Conservation (phyloP, 2,888 invertebrate genomes). For the Drosophila mimica region DNA sequence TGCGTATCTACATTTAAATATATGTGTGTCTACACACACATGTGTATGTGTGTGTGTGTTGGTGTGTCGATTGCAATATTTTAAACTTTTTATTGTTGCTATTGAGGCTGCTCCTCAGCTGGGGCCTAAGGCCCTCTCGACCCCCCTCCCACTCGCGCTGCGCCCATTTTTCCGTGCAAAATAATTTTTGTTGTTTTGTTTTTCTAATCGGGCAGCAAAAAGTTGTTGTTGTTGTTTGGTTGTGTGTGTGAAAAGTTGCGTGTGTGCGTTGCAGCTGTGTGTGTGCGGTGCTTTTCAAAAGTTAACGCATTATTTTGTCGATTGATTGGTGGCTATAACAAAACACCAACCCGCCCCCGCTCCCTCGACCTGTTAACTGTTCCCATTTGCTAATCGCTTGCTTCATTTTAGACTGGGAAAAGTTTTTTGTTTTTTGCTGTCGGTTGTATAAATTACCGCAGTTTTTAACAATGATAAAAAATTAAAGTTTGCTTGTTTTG, state of each 20-base stretch:
- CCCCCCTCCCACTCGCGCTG: background rate
- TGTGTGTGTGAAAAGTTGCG: constrained; percentile 68
- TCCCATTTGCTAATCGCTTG: constrained; percentile 49
- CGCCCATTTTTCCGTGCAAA: constrained; percentile 41
- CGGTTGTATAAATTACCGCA: constrained; percentile 78
- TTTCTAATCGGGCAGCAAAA: constrained; percentile 53
- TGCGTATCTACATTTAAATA: constrained; percentile 1
- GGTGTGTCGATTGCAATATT: constrained; percentile 52
- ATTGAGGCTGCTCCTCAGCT: constrained; percentile 25
- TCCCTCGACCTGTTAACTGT: background rate
- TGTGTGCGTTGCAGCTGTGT: constrained; percentile 68
- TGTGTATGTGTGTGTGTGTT: background rate
- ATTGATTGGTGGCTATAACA: constrained; percentile 65
- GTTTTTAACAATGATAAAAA: constrained; percentile 79
- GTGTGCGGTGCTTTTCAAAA: constrained; percentile 54
- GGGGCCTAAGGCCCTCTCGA: background rate
- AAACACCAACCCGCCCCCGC: background rate
- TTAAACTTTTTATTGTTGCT: constrained; percentile 68
- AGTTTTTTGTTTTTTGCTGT: constrained; percentile 56
- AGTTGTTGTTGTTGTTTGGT: constrained; percentile 34
- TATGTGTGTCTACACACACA: background rate
- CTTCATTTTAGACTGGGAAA: constrained; percentile 57
- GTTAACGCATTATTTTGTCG: constrained; percentile 81
- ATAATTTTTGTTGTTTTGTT: constrained; percentile 44
- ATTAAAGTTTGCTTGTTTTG: constrained; percentile 65